Percentiles rank a stretch among this genome's conserved stretches.
Evolutionary conservation across 2,113 vertebrate genomes (phyloP).

Genomic region (Python bivittatus): DNA sequence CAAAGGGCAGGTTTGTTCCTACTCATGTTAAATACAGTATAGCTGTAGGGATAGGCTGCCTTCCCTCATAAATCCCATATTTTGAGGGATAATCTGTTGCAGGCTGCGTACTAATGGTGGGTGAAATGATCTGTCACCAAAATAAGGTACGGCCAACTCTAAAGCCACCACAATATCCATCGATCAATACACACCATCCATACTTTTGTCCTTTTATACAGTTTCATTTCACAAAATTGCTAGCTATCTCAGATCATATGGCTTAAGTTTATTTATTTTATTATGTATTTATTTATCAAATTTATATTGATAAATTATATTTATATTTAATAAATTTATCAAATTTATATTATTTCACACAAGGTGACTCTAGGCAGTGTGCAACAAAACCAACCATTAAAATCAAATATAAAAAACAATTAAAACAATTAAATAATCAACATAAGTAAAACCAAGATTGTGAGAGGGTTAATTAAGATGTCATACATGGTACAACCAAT

Average conservation of each 20-base stretch:
- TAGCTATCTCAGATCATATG: neutral
- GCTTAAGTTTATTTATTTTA: neutral
- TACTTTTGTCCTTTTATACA: neutral
- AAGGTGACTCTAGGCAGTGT: neutral
- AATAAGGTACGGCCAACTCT: neutral
- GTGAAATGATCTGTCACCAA: neutral
- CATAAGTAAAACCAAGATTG: neutral
- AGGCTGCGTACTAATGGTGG: neutral
- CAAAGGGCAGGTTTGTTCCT: neutral
- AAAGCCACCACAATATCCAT: neutral
- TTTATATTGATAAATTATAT: no score
- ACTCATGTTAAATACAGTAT: neutral
- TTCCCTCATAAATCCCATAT: neutral
- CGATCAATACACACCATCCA: neutral
- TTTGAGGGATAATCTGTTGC: neutral
- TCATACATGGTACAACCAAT: neutral
- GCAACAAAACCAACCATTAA: neutral
- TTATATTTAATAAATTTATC: no score
- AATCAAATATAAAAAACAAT: neutral
- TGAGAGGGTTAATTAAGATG: neutral
- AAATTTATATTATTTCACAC: neutral
- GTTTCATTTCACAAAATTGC: neutral
- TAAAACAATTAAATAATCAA: neutral
- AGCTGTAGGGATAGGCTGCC: neutral
- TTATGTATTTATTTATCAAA: neutral